A percentile compares a stretch with the other conserved stretches of the same genome.
These are phyloP conservation scores for Atta colombica DNA, from an alignment of 1,140 invertebrate genomes.

Conservation along the genomic window DNA sequence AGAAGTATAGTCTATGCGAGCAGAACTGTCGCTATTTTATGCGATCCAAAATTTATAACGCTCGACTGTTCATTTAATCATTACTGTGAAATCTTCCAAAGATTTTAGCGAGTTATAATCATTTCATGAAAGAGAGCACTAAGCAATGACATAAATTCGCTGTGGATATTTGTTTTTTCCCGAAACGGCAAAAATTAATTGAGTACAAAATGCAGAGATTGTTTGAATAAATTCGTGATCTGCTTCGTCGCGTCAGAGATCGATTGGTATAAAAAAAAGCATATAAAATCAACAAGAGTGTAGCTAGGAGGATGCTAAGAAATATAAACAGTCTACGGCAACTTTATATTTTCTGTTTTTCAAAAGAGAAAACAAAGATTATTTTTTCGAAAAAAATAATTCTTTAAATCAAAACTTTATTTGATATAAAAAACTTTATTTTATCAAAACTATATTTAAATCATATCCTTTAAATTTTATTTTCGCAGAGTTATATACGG, in stretches of 20 bases:
- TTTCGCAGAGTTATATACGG: too few relatives aligned
- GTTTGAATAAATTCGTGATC: background rate
- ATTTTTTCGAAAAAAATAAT: background rate
- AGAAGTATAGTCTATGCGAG: too few relatives aligned
- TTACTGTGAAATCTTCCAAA: slow-evolving; percentile 17
- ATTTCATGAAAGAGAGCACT: slow-evolving; percentile 13
- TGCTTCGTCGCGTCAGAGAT: background rate
- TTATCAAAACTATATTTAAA: too few relatives aligned
- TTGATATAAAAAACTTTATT: too few relatives aligned
- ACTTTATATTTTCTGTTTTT: background rate
- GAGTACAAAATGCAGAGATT: background rate
- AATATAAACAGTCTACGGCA: background rate
- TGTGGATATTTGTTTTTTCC: slow-evolving; percentile 3
- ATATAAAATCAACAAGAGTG: background rate
- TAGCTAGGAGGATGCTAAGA: background rate
- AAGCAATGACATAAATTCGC: slow-evolving; percentile 17
- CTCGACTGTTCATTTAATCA: slow-evolving; percentile 16
- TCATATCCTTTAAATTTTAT: background rate
- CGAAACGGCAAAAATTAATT: slow-evolving; percentile 31
- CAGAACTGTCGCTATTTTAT: too few relatives aligned
- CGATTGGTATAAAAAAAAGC: slow-evolving; percentile 24
- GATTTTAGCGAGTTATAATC: slow-evolving; percentile 37
- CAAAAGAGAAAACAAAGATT: background rate
- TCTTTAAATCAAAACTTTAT: background rate
- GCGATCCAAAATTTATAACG: too few relatives aligned